phyloP scores from a whole-genome alignment of 2,888 invertebrate genomes.

The Listrodromus nycthemerus region DNA sequence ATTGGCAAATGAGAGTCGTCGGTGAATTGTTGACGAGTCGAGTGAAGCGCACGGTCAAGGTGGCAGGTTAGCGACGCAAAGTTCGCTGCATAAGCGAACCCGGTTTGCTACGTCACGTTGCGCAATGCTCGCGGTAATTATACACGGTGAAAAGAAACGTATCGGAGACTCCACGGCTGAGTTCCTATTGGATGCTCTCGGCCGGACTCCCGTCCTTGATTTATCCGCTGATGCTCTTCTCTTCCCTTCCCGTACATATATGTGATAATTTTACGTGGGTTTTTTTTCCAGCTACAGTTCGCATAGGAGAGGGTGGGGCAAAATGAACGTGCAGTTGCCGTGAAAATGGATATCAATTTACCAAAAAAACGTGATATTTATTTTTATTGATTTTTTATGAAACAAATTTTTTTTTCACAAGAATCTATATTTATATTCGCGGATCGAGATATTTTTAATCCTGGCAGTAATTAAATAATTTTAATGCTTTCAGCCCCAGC shows the following conservation, averaged over 20 bases:
- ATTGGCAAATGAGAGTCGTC: constrained; percentile 1
- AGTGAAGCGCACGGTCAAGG: constrained; percentile 27
- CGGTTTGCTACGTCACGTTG: constrained; percentile 41
- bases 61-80: constrained; percentile 3
- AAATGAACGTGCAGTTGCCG: neutral
- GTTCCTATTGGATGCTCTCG: constrained; percentile 11
- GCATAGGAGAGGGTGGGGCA: neutral
- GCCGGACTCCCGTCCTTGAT: constrained; percentile 28
- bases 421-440: no score
- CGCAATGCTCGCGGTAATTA: constrained; percentile 55
- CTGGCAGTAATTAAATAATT: constrained; percentile 25
- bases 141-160: constrained; percentile 29
- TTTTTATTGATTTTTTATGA: no score
- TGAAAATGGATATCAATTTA: no score
- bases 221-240: constrained; percentile 10
- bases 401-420: no score
- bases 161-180: constrained; percentile 26
- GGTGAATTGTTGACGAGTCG: constrained; percentile 7
- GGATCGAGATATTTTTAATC: neutral
- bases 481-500: constrained; percentile 89
- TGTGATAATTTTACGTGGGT: constrained; percentile 48
- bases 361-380: no score
- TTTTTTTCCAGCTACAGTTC: constrained; percentile 18
- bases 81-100: neutral
- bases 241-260: neutral